These are phyloP conservation scores for Stenoptilia bipunctidactyla DNA, from an alignment of 2,888 invertebrate genomes.

Conservation along the genomic window DNA sequence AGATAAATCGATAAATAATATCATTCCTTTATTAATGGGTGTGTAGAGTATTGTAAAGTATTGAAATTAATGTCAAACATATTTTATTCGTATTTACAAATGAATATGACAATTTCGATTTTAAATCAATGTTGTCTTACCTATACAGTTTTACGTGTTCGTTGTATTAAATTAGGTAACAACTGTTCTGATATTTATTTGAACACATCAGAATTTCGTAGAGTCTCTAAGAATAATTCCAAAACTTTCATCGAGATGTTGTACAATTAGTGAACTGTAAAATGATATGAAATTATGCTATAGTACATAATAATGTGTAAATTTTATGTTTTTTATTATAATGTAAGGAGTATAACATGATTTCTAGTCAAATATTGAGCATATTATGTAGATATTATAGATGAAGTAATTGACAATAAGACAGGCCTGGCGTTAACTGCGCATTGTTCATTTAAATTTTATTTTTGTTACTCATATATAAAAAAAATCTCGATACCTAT, in stretches of 20 bases:
- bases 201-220: neutral
- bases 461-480: constrained; percentile 28
- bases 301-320: constrained; percentile 35
- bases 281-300: constrained; percentile 61
- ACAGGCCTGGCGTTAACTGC: constrained; percentile 38
- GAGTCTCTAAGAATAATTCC: constrained; percentile 22
- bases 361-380: constrained; percentile 72
- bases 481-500: neutral
- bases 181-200: no score
- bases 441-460: constrained; percentile 19
- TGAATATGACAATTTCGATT: constrained; percentile 31
- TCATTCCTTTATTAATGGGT: no score
- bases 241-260: constrained; percentile 58
- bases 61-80: no score
- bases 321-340: constrained; percentile 61
- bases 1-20: no score
- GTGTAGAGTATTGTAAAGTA: no score
- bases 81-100: no score
- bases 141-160: constrained; percentile 25
- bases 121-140: constrained; percentile 39
- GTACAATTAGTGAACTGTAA: constrained; percentile 62
- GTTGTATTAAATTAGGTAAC: constrained; percentile 15
- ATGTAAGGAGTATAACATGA: constrained; percentile 65
- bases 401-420: constrained; percentile 69
- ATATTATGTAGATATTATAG: constrained; percentile 65